Base-by-base conservation (phyloP, 1,140 invertebrate genomes). In the Drosophila pectinifera region DNA sequence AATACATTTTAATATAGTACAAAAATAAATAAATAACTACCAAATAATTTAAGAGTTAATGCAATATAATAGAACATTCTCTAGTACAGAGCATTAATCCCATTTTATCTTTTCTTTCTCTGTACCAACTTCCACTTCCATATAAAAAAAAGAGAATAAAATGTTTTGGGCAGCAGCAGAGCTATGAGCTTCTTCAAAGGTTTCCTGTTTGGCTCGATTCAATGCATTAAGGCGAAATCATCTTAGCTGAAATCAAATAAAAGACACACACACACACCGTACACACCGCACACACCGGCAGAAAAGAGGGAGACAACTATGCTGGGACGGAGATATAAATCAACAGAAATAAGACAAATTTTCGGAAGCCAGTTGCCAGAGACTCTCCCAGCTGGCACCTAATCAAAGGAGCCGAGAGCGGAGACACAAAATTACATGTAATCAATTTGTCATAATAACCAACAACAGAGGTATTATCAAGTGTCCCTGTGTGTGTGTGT, bases 391-490 rank as follows among this genome's bases (percentile, higher is more conserved):
- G 42, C 63, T 67, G 58, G 46, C 68, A 72, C 70, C 72, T 73
- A 76, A 76, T 76, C 73, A 76, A 76, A 76, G 46, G 48, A 45
- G 11, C 67, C 28, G 49, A 22, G 20, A 22, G 20, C 28, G 45
- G 41, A 45, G 63, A 69, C 67, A 72, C 65, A 38, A 36, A 70
- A 77, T 78, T 78, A 78, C 73, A 56, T 77, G 74, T 78, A 78
- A 78, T 78, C 74, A 78, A 78, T 78, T 78, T 78, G 74, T 78
- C 74, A 78, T 78, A 75, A 77, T 62, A 77, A 62, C 39, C 54
- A 51, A 31, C 28, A 31, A 31, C 28, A 31, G 28, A 10, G 28
- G 28, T 31, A 31, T 31, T 31, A 31, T 36, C 58, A 42, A 34
- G 28, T 13, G 16, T 31, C 26, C 26, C 26, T 31, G 18, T 14